These are phyloP conservation scores for Arvicanthis niloticus DNA, from an alignment of 2,113 vertebrate species.

Conservation along the genomic window DNA sequence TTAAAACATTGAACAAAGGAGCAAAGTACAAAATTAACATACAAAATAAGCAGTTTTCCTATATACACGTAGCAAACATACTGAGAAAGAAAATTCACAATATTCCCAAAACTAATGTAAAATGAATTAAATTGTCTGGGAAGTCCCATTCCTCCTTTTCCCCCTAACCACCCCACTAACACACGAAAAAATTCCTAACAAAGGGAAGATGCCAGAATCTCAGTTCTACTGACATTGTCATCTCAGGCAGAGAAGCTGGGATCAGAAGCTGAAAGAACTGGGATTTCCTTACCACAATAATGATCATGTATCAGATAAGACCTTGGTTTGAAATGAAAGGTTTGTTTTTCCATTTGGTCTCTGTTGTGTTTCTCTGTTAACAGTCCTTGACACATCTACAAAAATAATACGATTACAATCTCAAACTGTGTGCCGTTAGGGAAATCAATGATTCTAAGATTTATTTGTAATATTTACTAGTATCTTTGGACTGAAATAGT, in stretches of 20 bases:
- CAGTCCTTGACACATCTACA: neutral
- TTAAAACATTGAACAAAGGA: neutral
- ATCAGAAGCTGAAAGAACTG: neutral
- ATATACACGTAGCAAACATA: neutral
- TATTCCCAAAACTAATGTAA: neutral
- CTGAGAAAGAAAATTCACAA: neutral
- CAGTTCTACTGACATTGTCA: neutral
- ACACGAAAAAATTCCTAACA: no score
- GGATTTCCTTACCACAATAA: neutral
- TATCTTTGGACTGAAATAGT: neutral
- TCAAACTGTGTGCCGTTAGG: neutral
- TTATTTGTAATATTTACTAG: neutral
- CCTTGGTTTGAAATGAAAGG: neutral
- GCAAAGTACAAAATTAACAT: neutral
- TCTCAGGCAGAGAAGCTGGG: neutral
- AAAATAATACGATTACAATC: neutral
- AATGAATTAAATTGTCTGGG: neutral
- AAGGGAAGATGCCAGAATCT: no score
- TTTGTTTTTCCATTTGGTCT: neutral
- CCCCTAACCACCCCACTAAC: no score
- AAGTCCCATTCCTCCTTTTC: no score
- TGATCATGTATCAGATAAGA: neutral
- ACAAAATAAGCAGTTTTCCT: neutral
- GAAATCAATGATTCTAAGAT: neutral
- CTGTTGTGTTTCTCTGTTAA: neutral